phyloP scores from a whole-genome alignment of 2,113 vertebrate genomes.

The Dipodomys stephensi region DNA sequence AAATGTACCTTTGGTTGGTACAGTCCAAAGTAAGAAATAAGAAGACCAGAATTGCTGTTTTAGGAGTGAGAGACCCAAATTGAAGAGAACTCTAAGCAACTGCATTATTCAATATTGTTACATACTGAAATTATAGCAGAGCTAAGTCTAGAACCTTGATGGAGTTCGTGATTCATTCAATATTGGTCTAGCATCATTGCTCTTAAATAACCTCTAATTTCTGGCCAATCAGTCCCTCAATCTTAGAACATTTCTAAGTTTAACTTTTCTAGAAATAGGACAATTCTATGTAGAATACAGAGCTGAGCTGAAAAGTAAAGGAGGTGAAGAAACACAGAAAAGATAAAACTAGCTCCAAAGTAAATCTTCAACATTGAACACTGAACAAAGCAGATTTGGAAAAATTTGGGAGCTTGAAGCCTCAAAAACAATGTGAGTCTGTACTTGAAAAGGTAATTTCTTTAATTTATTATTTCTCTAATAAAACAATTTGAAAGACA shows the following conservation, averaged over 20 bases:
- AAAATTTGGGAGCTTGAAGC: not conserved
- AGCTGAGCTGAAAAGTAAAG: not conserved
- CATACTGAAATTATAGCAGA: not conserved
- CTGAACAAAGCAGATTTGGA: not conserved
- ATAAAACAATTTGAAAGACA: not conserved
- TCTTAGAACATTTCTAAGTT: not conserved
- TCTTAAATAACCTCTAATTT: not conserved
- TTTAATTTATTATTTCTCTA: not conserved
- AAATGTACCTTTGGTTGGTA: not conserved
- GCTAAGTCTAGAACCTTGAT: not conserved
- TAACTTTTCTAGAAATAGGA: conserved; percentile 23
- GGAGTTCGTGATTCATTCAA: not conserved
- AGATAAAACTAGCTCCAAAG: conserved; percentile 2
- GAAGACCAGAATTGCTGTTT: not conserved
- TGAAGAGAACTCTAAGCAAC: not conserved
- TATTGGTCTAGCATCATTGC: not conserved
- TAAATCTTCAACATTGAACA: not conserved
- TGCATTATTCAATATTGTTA: not conserved
- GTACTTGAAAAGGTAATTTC: not conserved
- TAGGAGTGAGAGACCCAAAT: not conserved
- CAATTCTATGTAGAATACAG: not conserved
- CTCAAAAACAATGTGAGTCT: not conserved
- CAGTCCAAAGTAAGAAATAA: conserved; percentile 14
- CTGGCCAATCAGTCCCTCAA: not conserved
- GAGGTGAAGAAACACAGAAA: not conserved